Evolutionary conservation across 2,888 invertebrate genomes (phyloP).

Genomic region (Apotomis turbidana): DNA sequence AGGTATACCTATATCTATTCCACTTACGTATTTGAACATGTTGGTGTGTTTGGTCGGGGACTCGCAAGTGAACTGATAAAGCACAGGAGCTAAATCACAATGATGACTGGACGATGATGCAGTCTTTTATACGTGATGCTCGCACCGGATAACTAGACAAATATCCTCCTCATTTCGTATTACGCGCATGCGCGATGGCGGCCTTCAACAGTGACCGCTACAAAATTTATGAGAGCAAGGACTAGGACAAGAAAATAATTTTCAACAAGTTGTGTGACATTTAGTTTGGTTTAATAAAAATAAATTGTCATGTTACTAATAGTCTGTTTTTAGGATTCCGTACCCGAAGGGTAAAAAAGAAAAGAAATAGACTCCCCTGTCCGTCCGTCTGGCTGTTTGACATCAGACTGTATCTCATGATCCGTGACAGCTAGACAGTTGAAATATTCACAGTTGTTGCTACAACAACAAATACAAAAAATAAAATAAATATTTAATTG

Average conservation of each 20-base stretch:
- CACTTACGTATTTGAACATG: slow-evolving; percentile 82
- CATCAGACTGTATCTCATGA: too few species aligned
- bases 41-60: slow-evolving; percentile 51
- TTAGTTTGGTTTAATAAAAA: slow-evolving; percentile 15
- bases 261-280: slow-evolving; percentile 34
- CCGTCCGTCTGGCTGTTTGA: too few species aligned
- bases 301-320: slow-evolving; percentile 11
- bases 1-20: neutral
- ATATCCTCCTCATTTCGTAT: slow-evolving; percentile 68
- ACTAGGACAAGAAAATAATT: slow-evolving; percentile 39
- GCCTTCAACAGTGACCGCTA: slow-evolving; percentile 63
- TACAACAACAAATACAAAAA: too few species aligned
- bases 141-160: slow-evolving; percentile 66
- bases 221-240: slow-evolving; percentile 65
- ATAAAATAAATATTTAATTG: too few species aligned
- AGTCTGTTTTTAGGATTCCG: too few species aligned
- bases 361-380: too few species aligned
- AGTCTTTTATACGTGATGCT: slow-evolving; percentile 52
- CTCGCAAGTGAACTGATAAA: slow-evolving; percentile 43
- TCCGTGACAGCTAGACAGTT: too few species aligned
- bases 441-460: too few species aligned
- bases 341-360: too few species aligned
- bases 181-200: slow-evolving; percentile 62
- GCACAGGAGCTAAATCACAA: slow-evolving; percentile 45
- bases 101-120: slow-evolving; percentile 46